Percentiles rank a stretch among this genome's conserved stretches.
Conservation (phyloP, 1,140 invertebrate genomes). For the Drosophila obscura region DNA sequence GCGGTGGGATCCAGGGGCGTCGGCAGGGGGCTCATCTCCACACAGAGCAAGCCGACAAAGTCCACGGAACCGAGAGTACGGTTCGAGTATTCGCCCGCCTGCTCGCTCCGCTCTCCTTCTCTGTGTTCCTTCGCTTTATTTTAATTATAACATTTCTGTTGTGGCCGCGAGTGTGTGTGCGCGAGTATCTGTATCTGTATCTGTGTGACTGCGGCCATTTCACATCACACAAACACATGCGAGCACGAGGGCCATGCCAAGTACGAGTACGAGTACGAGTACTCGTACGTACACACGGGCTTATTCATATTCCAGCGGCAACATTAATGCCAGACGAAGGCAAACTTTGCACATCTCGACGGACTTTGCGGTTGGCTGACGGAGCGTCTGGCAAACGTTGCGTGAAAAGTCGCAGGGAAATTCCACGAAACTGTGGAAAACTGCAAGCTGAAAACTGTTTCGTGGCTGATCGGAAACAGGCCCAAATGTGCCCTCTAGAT, state of each 20-base stretch:
- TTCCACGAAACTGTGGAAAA: conserved; percentile 1
- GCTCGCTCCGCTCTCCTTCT: not conserved
- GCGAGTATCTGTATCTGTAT: conserved; percentile 5
- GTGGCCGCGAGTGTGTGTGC: not conserved
- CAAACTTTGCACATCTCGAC: conserved; percentile 54
- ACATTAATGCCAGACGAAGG: conserved; percentile 43
- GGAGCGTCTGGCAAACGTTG: conserved; percentile 33
- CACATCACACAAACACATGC: conserved; percentile 28
- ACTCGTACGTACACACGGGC: no score
- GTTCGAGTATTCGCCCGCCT: conserved; percentile 12
- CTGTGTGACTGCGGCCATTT: conserved; percentile 42
- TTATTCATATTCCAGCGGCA: conserved; percentile 20
- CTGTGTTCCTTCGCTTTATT: conserved; percentile 60
- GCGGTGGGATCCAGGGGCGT: conserved; percentile 1
- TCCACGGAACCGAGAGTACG: conserved; percentile 40
- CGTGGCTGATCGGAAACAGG: not conserved
- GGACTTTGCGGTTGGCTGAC: conserved; percentile 51
- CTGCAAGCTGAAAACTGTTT: not conserved
- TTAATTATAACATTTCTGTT: conserved; percentile 59
- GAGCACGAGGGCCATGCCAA: no score
- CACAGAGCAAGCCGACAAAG: conserved; percentile 69
- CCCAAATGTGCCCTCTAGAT: not conserved
- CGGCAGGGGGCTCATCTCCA: conserved; percentile 38
- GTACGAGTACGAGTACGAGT: no score
- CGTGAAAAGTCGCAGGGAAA: conserved; percentile 48